Conservation (phyloP, 2,888 invertebrate species). For the Hyalella azteca region DNA sequence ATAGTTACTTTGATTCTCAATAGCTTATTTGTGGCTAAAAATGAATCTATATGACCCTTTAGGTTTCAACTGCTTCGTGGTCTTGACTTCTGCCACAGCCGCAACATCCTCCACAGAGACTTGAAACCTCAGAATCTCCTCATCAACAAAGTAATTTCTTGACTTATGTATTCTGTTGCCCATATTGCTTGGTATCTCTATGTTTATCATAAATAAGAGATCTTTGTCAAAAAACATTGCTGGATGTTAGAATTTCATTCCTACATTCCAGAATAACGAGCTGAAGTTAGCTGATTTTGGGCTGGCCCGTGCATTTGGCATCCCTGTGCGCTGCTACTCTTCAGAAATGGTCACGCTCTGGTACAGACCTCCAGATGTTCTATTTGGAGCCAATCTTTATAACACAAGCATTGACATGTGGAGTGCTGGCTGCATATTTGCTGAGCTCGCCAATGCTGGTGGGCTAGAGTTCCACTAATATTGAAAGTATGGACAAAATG, state of each 20-base stretch:
- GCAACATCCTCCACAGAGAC: conserved; percentile 94
- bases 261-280: conserved; percentile 79
- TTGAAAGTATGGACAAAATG: not conserved
- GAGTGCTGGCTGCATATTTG: conserved; percentile 99
- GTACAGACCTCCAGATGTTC: conserved; percentile 98
- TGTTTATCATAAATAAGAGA: no score
- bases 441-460: conserved; percentile 66
- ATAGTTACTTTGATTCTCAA: not conserved
- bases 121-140: conserved; percentile 96
- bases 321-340: conserved; percentile 98
- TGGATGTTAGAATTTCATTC: no score
- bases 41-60: conserved; percentile 58
- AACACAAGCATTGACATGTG: conserved; percentile 99
- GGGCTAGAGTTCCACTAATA: conserved; percentile 31
- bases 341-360: conserved; percentile 99
- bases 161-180: no score
- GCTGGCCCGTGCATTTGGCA: conserved; percentile 96
- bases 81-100: conserved; percentile 95
- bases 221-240: no score
- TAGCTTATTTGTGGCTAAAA: not conserved
- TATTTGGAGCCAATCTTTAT: conserved; percentile 98
- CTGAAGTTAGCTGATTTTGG: conserved; percentile 98
- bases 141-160: conserved; percentile 81
- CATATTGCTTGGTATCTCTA: no score
- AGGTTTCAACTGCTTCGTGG: conserved; percentile 90